Evolutionary conservation across 2,113 vertebrate genomes (phyloP), one percentile per base, ranked within the genome.

Genomic region (Oreochromis niloticus): DNA sequence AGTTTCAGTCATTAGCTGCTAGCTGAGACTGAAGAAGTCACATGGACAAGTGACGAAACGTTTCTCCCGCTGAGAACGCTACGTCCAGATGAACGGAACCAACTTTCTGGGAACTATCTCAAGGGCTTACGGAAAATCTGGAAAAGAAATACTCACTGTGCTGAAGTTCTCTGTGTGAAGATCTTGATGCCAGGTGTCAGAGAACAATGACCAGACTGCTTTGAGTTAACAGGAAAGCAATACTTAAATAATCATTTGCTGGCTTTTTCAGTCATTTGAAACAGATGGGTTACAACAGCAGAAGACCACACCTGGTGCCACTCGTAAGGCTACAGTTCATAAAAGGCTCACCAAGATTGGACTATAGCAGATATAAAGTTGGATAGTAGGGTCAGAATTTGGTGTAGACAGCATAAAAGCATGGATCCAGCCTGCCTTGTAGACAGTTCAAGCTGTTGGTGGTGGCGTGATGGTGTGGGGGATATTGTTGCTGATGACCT

Each of bases 181-280:
- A 43, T 71, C 3, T 3, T 16, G n/a, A 6, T 71, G n/a, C 2
- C 57, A 61, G 27, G 32, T 17, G 14, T 0, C 2, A 71, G 66
- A 41, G 36, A 41, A 71, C 36, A 71, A 71, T 43, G 12, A 24
- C 2, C 39, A 43, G 39, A 71, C 66, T 24, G 36, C n/a, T 71
- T 43, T 14, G 7, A 71, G 36, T 41, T 4, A 24, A 71, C 36
- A 24, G 36, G 7, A 9, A 71, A 22, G 66, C 3, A 43, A 24
- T 24, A 68, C n/a, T 41, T 43, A 71, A 71, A 71, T 71, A 71
- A 71, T 43, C 66, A 66, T 32, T 66, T 66, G 32, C 32, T 39
- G 17, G 32, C 61, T 66, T 66, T 66, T 66, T 66, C 32, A 0
- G 59, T 0, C 59, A 63, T 63, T 63, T 63, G 61, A 66, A 68